A percentile compares a stretch with the other conserved stretches of the same genome.
Evolutionary conservation across 2,113 vertebrate genomes (phyloP).

Genomic region (Pangasianodon hypophthalmus): DNA sequence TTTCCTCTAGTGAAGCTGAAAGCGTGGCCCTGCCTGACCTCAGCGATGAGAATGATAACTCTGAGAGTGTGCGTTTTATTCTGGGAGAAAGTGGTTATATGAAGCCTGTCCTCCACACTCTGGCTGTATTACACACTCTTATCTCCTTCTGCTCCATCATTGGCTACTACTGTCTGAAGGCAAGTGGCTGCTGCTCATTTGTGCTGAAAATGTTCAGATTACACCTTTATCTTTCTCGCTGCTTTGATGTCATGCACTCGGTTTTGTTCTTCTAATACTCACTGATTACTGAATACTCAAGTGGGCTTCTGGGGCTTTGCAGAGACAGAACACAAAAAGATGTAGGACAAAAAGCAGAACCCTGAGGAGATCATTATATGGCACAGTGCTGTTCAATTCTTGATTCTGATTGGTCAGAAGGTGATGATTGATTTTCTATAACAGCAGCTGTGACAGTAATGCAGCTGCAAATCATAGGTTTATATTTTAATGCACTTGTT

Average conservation of each 20-base stretch:
- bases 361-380: not conserved
- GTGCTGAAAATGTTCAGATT: not conserved
- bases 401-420: not conserved
- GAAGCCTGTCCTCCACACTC: conserved; percentile 81
- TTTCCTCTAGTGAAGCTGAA: conserved; percentile 74
- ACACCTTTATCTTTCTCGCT: not conserved
- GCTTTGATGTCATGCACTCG: not conserved
- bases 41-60: conserved; percentile 2
- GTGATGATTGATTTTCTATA: not conserved
- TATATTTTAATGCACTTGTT: not conserved
- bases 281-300: not conserved
- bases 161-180: conserved; percentile 95
- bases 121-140: conserved; percentile 88
- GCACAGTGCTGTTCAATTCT: not conserved
- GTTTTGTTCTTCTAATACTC: not conserved
- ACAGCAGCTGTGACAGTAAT: not conserved
- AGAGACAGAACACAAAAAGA: not conserved
- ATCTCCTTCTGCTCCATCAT: conserved; percentile 97
- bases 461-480: not conserved
- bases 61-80: conserved; percentile 76
- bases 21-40: conserved; percentile 62
- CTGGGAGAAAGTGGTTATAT: conserved; percentile 94
- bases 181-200: conserved; percentile 55
- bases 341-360: not conserved
- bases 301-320: not conserved